Evolutionary conservation across 2,888 invertebrate species (phyloP).

Genomic region (Thecocarcelia acutangulata): DNA sequence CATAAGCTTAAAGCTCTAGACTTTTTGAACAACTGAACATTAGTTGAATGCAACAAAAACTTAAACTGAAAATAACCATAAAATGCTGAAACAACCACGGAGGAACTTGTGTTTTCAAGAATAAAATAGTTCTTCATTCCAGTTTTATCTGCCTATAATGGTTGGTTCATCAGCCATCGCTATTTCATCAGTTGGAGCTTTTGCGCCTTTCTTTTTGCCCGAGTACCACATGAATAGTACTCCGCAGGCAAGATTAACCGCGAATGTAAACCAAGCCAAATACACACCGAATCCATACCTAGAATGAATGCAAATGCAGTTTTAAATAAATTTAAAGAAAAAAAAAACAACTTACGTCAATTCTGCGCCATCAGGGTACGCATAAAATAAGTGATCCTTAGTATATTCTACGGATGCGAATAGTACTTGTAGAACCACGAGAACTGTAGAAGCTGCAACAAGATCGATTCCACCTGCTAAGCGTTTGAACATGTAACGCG

Average conservation of each 20-base stretch:
- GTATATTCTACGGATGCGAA: slow-evolving; percentile 88
- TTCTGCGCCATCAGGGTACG: slow-evolving; percentile 86
- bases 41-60: slow-evolving; percentile 32
- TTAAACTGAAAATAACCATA: slow-evolving; percentile 49
- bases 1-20: slow-evolving; percentile 16
- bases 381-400: slow-evolving; percentile 84
- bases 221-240: slow-evolving; percentile 90
- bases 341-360: slow-evolving; percentile 82
- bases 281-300: slow-evolving; percentile 88
- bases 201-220: slow-evolving; percentile 91
- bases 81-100: slow-evolving; percentile 64
- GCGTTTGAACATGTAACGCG: slow-evolving; percentile 93
- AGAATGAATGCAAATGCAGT: slow-evolving; percentile 56
- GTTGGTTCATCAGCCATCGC: slow-evolving; percentile 93
- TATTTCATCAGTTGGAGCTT: slow-evolving; percentile 90
- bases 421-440: slow-evolving; percentile 92
- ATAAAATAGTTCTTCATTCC: background rate
- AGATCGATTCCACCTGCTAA: slow-evolving; percentile 92
- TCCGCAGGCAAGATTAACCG: slow-evolving; percentile 86
- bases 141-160: slow-evolving; percentile 85
- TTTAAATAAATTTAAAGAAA: background rate
- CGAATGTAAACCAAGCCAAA: slow-evolving; percentile 90
- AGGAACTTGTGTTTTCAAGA: slow-evolving; percentile 50
- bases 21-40: slow-evolving; percentile 33
- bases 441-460: slow-evolving; percentile 90